Evolutionary conservation across 2,797 vertebrate genomes (phyloP), one percentile per base, ranked within the genome.

Genomic region (Myotis planiceps): DNA sequence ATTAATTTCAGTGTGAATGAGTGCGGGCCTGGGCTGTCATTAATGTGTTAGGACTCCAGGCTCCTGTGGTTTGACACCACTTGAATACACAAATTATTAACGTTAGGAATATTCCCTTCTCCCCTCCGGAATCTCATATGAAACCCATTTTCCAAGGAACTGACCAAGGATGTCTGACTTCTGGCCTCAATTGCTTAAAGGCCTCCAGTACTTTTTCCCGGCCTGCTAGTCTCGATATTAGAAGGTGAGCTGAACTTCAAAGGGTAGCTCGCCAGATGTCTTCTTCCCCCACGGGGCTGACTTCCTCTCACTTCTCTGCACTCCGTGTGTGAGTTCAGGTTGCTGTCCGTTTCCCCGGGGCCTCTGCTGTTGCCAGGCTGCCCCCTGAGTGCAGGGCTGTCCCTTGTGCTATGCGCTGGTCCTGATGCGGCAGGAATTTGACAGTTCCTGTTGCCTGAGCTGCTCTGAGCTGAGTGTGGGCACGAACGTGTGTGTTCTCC

Each of bases 101-200:
- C 51, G 82, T 95, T 58, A 69, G 21, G 66, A 18, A 66, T 25
- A n/a, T 94, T 79, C 68, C 39, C 55, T 15, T 8, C 75, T 42
- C 45, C 16, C n/a, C 74, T 92, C 42, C 21, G 6, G n/a, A 87
- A 87, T 87, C 86, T 93, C 92, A 74, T 81, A 58, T 90, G 93
- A 93, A 96, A 94, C 79, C 94, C 71, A 96, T 97, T 97, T 95
- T 63, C 86, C 32, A 55, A 82, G 68, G 53, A 96, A 87, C 39
- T 92, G 95, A 93, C 86, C 86, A 32, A 37, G 51, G 58, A 87
- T 39, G 80, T 75, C 83, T 82, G 89, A 92, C 72, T 89, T 84
- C 71, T 93, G 53, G 88, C 75, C 42, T 96, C 94, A 79, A 39
- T 92, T 75, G 71, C 68, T 94, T 90, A 85, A 91, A 95, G 82